Conservation (phyloP, 1,140 invertebrate genomes). For the Temnothorax longispinosus region DNA sequence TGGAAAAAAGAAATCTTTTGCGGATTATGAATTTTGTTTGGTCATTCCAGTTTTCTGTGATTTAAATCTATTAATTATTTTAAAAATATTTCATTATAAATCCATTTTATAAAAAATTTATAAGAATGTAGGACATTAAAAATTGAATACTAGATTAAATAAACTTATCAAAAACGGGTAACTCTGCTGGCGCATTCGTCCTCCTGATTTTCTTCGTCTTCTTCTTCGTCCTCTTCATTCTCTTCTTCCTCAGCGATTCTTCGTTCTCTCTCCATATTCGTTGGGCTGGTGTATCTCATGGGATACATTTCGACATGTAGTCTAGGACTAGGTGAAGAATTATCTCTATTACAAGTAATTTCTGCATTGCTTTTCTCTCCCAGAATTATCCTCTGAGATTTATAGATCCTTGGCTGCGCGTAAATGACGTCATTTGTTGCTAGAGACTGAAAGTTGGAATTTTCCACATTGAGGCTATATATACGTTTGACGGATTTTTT, state of each 20-base stretch:
- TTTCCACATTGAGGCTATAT: not conserved
- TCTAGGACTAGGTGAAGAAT: constrained; percentile 63
- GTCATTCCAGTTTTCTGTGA: no score
- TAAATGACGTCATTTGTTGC: constrained; percentile 49
- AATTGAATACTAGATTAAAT: not conserved
- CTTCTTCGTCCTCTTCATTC: constrained; percentile 74
- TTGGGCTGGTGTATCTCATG: constrained; percentile 76
- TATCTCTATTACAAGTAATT: constrained; percentile 79
- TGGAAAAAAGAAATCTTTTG: no score
- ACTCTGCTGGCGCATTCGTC: constrained; percentile 71
- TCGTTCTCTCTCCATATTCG: constrained; percentile 74
- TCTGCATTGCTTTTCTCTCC: constrained; percentile 75
- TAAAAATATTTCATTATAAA: not conserved
- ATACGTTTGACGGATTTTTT: not conserved
- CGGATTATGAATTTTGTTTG: no score
- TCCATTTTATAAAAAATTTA: constrained; percentile 9
- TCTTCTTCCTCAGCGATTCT: constrained; percentile 82
- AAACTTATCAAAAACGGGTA: constrained; percentile 78
- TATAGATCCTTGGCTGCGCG: constrained; percentile 66
- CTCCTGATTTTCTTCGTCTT: constrained; percentile 78
- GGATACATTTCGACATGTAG: constrained; percentile 80
- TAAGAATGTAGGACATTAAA: not conserved
- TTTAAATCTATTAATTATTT: no score
- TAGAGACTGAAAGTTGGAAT: constrained; percentile 69
- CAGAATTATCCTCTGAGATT: constrained; percentile 68